Conservation (phyloP, 64 coral and sea anemone species). For the Stylophora pistillata region DNA sequence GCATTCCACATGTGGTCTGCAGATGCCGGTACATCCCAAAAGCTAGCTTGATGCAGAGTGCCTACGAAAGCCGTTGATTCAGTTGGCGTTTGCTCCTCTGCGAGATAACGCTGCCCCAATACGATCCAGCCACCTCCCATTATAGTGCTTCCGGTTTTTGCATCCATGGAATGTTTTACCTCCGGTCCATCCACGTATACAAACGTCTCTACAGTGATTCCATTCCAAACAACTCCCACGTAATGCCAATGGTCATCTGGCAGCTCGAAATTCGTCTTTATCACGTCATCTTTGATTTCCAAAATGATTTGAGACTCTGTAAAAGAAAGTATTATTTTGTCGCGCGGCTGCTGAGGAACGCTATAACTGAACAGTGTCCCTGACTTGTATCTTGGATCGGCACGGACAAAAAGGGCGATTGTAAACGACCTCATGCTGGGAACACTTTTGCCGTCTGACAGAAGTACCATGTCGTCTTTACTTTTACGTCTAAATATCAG, state of each 20-base stretch:
- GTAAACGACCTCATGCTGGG: slow-evolving; percentile 35
- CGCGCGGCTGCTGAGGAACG: slow-evolving; percentile 3
- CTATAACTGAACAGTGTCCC: slow-evolving; percentile 66
- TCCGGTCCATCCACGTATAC: slow-evolving; percentile 39
- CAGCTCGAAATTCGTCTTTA: slow-evolving; percentile 34
- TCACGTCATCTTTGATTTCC: slow-evolving; percentile 28
- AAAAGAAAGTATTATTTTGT: slow-evolving; percentile 62
- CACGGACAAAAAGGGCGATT: slow-evolving; percentile 56
- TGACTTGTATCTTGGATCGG: slow-evolving; percentile 25
- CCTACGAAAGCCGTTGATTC: slow-evolving; percentile 50
- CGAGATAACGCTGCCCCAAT: slow-evolving; percentile 36
- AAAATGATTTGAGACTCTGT: slow-evolving; percentile 27
- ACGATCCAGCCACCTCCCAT: slow-evolving; percentile 56
- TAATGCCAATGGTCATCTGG: slow-evolving; percentile 61
- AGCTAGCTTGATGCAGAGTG: slow-evolving; percentile 55
- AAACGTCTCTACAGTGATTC: background rate
- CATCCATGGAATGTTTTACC: background rate
- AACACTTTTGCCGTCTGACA: slow-evolving; percentile 46
- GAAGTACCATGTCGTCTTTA: slow-evolving; percentile 45
- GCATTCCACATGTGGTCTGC: slow-evolving; percentile 75
- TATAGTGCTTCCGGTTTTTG: slow-evolving; percentile 21
- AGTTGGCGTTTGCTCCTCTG: background rate
- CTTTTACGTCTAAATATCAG: slow-evolving; percentile 43
- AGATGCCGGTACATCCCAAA: slow-evolving; percentile 56
- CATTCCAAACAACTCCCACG: slow-evolving; percentile 53